Evolutionary conservation across 2,888 invertebrate genomes (phyloP), one percentile per base, ranked within the genome.

Genomic region (Catocala sponsa): DNA sequence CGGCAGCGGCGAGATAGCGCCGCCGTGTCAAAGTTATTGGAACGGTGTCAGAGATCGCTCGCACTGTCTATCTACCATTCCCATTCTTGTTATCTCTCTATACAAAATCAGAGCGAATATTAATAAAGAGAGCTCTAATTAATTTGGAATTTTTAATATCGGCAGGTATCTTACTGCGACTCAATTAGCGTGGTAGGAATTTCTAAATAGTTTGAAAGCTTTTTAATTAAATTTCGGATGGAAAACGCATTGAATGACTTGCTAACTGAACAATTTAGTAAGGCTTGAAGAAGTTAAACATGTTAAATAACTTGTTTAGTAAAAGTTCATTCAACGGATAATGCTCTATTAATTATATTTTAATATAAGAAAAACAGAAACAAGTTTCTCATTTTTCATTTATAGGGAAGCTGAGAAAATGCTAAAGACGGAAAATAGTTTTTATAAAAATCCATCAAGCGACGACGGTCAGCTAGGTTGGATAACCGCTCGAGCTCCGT

Each of bases 11-110:
- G 76, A 84, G 88, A 88, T 86, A 89, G 84, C 84, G 82, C 75
- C 84, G 82, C 75, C 80, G 82, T 85, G 89, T 90, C 91, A 90
- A 90, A 91, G 82, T 91, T 93, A 92, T 92, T 92, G 91, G 91
- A 90, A 88, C 87, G 84, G 83, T 89, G 91, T 91, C 92, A 91
- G 87, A 88, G 89, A 91, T 89, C 88, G 89, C 80, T 85, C 76
- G 84, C 78, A 82, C 85, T 88, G 13, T 46, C 49, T 55, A 86
- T 86, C 88, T 86, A 85, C 86, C 86, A 85, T 80, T 61, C 73
- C 35, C 35, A 38, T 49, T 38, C 33, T 72, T 72, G 70, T 63
- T 68, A 60, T 70, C 60, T 60, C 68, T 64, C 59, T 48, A 62
- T 64, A 63, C 43, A 25, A 42, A 47, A 48, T 25, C 48, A 12